Evolutionary conservation across 2,113 vertebrate genomes (phyloP).

Genomic region (Brachypteracias leptosomus): DNA sequence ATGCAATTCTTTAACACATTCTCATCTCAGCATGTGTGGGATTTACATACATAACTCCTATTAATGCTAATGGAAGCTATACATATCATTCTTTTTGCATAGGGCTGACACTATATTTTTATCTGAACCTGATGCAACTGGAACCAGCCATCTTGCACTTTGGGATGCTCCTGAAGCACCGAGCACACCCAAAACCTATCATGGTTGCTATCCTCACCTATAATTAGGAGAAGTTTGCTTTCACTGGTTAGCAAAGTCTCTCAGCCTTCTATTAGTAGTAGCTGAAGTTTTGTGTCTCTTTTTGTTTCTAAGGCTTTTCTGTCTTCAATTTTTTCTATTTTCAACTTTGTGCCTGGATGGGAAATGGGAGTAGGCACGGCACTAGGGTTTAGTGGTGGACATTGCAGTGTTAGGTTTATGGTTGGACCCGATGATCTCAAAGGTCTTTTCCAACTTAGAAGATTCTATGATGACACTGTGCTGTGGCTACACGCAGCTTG

Average conservation of each 20-base stretch:
- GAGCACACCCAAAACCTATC: not conserved
- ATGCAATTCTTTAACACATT: slow-evolving; percentile 48
- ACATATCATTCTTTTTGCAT: slow-evolving; percentile 1
- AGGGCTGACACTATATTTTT: slow-evolving; percentile 31
- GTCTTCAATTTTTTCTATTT: not conserved
- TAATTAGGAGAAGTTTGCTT: not conserved
- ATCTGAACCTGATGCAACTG: slow-evolving; percentile 41
- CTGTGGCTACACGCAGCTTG: not conserved
- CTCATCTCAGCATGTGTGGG: slow-evolving; percentile 53
- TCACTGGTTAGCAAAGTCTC: not conserved
- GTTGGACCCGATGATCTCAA: too few species aligned
- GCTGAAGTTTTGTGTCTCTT: not conserved
- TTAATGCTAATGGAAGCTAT: slow-evolving; percentile 53
- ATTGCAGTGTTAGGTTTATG: too few species aligned
- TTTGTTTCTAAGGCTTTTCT: not conserved
- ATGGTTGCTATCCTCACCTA: not conserved
- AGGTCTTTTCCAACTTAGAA: not conserved
- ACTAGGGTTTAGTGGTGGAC: too few species aligned
- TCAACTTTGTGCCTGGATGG: not conserved
- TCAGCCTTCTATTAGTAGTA: not conserved
- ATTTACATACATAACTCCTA: slow-evolving; percentile 61
- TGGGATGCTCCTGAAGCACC: not conserved
- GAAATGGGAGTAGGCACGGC: not conserved
- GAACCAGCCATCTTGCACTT: not conserved
- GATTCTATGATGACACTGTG: not conserved